These are phyloP conservation scores for Andrena chrysosceles DNA, from an alignment of 2,888 invertebrate genomes.

Conservation along the genomic window DNA sequence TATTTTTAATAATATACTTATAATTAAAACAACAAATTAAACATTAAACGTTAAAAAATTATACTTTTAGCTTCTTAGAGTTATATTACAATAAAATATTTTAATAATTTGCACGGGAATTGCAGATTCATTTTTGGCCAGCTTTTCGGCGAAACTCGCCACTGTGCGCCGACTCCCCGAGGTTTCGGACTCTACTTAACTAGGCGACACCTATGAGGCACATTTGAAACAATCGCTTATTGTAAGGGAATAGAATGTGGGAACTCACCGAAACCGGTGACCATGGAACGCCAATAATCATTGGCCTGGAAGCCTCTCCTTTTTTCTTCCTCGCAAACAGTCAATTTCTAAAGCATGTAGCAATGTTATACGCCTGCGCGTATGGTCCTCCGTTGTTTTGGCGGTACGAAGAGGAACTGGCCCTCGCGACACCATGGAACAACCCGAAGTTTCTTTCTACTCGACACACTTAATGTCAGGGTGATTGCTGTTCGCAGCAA, in stretches of 20 bases:
- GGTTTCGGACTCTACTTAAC: too few relatives aligned
- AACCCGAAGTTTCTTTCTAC: background rate
- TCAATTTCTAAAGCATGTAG: too few relatives aligned
- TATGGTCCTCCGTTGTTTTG: background rate
- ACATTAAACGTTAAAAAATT: too few relatives aligned
- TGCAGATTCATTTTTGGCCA: too few relatives aligned
- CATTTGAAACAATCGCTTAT: slow-evolving; percentile 28
- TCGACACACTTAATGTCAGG: background rate
- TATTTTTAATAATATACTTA: too few relatives aligned
- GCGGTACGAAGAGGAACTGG: background rate
- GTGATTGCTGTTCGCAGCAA: background rate
- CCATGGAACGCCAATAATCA: background rate
- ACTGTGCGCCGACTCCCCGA: too few relatives aligned
- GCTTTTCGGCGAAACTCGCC: too few relatives aligned
- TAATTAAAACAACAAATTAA: too few relatives aligned
- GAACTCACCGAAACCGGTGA: slow-evolving; percentile 1
- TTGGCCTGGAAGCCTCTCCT: background rate
- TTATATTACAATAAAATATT: too few relatives aligned
- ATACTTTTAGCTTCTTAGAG: too few relatives aligned
- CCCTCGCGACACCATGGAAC: background rate
- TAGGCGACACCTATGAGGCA: too few relatives aligned
- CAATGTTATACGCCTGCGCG: background rate
- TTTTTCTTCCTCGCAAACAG: background rate
- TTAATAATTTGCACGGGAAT: too few relatives aligned
- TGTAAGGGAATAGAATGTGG: slow-evolving; percentile 24